phyloP scores from a whole-genome alignment of 1,140 invertebrate genomes.

The Drosophila parabipectinata region DNA sequence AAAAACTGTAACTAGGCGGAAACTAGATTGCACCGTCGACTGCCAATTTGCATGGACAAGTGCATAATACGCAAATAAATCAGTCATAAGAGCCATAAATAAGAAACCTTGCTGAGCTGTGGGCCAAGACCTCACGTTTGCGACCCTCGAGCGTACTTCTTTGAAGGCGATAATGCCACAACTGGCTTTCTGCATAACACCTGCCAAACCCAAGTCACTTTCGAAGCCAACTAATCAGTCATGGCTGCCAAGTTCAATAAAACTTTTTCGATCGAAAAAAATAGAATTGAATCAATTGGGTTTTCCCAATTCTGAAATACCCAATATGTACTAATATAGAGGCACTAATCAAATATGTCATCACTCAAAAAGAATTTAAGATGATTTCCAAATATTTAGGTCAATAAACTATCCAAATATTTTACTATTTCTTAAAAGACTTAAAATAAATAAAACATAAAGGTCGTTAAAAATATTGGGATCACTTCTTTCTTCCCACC shows the following conservation, averaged over 20 bases:
- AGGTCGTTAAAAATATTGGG: background rate
- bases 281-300: background rate
- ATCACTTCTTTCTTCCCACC: slow-evolving; percentile 1
- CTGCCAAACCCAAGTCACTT: slow-evolving; percentile 10
- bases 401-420: background rate
- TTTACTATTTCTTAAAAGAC: background rate
- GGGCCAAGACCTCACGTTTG: slow-evolving; percentile 26
- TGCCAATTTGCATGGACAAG: slow-evolving; percentile 46
- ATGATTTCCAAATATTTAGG: background rate
- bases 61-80: slow-evolving; percentile 47
- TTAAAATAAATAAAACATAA: background rate
- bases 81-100: slow-evolving; percentile 33
- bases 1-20: slow-evolving; percentile 47
- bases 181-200: slow-evolving; percentile 11
- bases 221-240: slow-evolving; percentile 15
- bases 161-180: background rate
- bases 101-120: slow-evolving; percentile 12
- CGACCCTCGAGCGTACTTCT: slow-evolving; percentile 7
- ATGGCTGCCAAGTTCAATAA: slow-evolving; percentile 48
- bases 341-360: background rate
- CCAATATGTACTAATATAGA: slow-evolving; percentile 1
- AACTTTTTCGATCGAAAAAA: slow-evolving; percentile 12
- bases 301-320: slow-evolving; percentile 32
- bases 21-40: slow-evolving; percentile 30
- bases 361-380: slow-evolving; percentile 1